phyloP scores from a whole-genome alignment of 2,888 invertebrate genomes.

The Diarsia brunnea region DNA sequence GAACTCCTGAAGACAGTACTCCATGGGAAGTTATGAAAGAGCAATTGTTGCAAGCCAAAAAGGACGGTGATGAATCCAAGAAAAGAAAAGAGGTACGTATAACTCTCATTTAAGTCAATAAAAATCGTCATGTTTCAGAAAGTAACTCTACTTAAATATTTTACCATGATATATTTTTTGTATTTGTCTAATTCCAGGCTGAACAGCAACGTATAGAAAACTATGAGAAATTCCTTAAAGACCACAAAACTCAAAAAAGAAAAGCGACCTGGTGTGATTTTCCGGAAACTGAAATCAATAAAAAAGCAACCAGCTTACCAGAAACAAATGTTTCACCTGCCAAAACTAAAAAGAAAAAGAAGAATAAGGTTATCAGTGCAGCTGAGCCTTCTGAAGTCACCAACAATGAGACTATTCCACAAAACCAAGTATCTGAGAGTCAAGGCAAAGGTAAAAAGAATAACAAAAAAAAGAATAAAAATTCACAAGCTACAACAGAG shows the following conservation, averaged over 20 bases:
- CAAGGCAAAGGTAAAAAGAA: conserved; percentile 31
- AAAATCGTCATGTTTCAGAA: not conserved
- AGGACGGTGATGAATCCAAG: conserved; percentile 83
- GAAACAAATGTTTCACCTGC: conserved; percentile 43
- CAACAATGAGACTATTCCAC: conserved; percentile 6
- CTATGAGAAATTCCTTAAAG: conserved; percentile 88
- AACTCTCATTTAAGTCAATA: no score
- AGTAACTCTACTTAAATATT: not conserved
- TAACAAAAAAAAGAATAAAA: conserved; percentile 54
- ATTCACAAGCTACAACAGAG: conserved; percentile 18
- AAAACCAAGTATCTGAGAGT: conserved; percentile 17
- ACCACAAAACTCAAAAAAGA: conserved; percentile 85
- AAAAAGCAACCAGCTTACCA: conserved; percentile 18
- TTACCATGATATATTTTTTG: not conserved
- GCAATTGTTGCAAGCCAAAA: conserved; percentile 89
- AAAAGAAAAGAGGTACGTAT: conserved; percentile 84
- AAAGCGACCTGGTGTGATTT: conserved; percentile 91
- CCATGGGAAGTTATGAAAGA: conserved; percentile 94
- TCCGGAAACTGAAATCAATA: conserved; percentile 75
- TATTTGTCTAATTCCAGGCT: conserved; percentile 77
- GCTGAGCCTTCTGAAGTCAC: conserved; percentile 11
- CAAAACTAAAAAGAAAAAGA: conserved; percentile 71
- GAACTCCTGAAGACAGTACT: conserved; percentile 92
- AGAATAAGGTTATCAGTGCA: conserved; percentile 56
- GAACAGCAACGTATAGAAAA: conserved; percentile 88